A percentile compares a stretch with the other conserved stretches of the same genome.
Evolutionary conservation across 2,888 invertebrate species (phyloP).

Genomic region (Incurvaria masculella): DNA sequence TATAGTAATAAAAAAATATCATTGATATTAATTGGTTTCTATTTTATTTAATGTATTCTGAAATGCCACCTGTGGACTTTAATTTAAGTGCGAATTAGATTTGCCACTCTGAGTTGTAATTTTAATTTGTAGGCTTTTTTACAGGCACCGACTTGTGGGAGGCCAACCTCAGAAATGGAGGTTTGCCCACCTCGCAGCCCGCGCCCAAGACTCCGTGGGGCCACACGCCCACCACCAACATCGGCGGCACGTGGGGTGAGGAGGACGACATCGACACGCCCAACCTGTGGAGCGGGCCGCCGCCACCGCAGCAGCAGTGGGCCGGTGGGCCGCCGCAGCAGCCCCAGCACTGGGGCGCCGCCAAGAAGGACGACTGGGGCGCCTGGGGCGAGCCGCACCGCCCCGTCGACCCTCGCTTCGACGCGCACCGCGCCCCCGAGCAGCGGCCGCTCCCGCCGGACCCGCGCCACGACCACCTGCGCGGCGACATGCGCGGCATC

Average conservation of each 20-base stretch:
- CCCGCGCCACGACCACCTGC: conserved; percentile 44
- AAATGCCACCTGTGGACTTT: too few relatives aligned
- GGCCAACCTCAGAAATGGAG: conserved; percentile 86
- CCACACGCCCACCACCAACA: conserved; percentile 87
- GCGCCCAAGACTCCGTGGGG: conserved; percentile 90
- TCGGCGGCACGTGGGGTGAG: conserved; percentile 94
- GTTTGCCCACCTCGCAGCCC: conserved; percentile 80
- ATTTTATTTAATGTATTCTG: too few relatives aligned
- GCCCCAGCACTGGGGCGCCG: conserved; percentile 52
- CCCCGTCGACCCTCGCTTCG: conserved; percentile 40
- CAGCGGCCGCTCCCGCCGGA: conserved; percentile 46
- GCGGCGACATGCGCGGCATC: conserved; percentile 69
- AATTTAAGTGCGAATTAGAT: not conserved
- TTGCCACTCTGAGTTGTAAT: not conserved
- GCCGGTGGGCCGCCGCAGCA: conserved; percentile 54
- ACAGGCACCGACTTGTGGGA: conserved; percentile 86
- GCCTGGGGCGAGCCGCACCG: conserved; percentile 52
- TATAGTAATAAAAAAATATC: too few relatives aligned
- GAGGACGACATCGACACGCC: conserved; percentile 85
- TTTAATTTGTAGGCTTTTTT: conserved; percentile 26
- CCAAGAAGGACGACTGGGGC: conserved; percentile 53
- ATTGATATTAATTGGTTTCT: too few relatives aligned
- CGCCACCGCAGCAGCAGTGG: conserved; percentile 66
- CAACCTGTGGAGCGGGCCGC: conserved; percentile 85
- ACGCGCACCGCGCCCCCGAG: conserved; percentile 39